These are phyloP conservation scores for Lamellibrachia satsuma DNA, from an alignment of 2,888 invertebrate genomes.

Conservation along the genomic window DNA sequence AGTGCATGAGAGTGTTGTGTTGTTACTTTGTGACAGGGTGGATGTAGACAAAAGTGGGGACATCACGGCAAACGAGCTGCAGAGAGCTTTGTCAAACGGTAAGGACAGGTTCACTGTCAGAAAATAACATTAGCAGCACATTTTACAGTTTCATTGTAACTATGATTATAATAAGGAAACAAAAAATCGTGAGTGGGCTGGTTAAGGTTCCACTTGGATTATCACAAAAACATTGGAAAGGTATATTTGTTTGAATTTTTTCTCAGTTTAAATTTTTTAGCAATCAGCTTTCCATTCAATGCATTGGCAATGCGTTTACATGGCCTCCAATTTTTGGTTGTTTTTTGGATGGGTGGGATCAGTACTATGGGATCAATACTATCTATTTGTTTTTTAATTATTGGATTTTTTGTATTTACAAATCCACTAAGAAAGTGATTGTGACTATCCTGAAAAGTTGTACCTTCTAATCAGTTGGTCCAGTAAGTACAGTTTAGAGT, in stretches of 20 bases:
- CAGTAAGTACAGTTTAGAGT: too few relatives aligned
- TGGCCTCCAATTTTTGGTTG: too few relatives aligned
- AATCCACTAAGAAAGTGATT: too few relatives aligned
- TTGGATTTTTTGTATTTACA: too few relatives aligned
- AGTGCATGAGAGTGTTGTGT: conserved; percentile 34
- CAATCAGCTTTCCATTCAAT: not conserved
- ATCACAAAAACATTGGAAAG: not conserved
- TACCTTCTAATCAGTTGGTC: too few relatives aligned
- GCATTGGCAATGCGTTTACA: not conserved
- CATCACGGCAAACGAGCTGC: conserved; percentile 88
- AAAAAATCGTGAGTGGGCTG: not conserved
- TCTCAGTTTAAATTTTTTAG: not conserved
- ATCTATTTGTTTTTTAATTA: too few relatives aligned
- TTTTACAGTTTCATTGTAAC: not conserved
- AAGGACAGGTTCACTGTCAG: conserved; percentile 36
- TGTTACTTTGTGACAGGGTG: conserved; percentile 54
- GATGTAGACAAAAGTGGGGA: conserved; percentile 77
- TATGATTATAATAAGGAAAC: not conserved
- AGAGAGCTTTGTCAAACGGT: conserved; percentile 89
- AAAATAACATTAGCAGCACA: not conserved
- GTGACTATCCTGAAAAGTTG: too few relatives aligned
- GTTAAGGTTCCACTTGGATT: not conserved
- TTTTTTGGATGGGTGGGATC: too few relatives aligned
- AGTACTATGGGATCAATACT: too few relatives aligned
- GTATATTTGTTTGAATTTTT: not conserved